Evolutionary conservation across 2,113 vertebrate species (phyloP), one percentile per base, ranked within the genome.

Genomic region (Leiothrix lutea): DNA sequence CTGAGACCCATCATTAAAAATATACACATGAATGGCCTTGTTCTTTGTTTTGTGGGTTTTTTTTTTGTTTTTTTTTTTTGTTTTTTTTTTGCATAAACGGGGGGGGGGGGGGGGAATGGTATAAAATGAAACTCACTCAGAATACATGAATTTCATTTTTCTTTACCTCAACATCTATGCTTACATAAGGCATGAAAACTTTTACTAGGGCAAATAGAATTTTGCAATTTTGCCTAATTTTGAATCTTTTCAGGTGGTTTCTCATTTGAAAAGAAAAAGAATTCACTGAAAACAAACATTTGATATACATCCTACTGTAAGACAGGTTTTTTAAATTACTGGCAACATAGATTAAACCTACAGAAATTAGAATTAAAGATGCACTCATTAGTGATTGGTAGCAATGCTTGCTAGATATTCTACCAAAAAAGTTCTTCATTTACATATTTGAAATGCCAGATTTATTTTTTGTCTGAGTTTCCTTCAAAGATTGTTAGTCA

Each of bases 1-100:
- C 51, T 53, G 48, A 91, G 81, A 88, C 24, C 16, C 69, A 82
- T 80, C 88, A 93, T 90, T 96, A 95, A 96, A 97, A 95, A 96
- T 91, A 94, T 5, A 94, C 90, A 81, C 54, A 93, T 86, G 91
- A 89, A 86, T 83, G 84, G 65, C 62, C 78, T 70, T 89, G 82
- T n/a, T 84, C 65, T 69, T 90, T 35, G 28, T 66, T 80, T 83
- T 66, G 17, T 44, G 44, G 50, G 84, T 31, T 75, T 40, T 24
- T 16, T 51, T 78, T 69, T 87, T 36, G 23, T 66, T 80, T 83
- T 66, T 42, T 42, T 50, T 86, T 31, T 75, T 40, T 9, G 7
- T 50, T 16, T 16, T 28, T 51, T 33, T 56, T 56, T 56, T 73
- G 80, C 51, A 90, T 58, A 90, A 69, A 94, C 74, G n/a, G 60